A percentile compares a stretch with the other conserved stretches of the same genome.
phyloP scores from a whole-genome alignment of 2,797 vertebrate species.

The Selene dorsalis region DNA sequence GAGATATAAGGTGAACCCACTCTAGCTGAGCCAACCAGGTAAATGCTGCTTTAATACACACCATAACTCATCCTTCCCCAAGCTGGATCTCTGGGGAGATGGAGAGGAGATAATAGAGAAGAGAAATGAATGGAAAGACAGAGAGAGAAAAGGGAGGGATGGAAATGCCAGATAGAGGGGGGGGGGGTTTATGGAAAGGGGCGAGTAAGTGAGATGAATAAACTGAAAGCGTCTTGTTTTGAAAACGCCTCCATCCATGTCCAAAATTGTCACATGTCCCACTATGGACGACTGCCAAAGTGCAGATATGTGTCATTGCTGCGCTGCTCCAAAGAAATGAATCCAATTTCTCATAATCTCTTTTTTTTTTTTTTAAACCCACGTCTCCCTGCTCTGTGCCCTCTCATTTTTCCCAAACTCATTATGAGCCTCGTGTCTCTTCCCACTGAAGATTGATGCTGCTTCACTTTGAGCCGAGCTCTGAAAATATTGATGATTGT shows the following conservation, averaged over 20 bases:
- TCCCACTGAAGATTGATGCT: conserved; percentile 63
- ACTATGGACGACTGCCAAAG: conserved; percentile 54
- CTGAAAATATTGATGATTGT: conserved; percentile 43
- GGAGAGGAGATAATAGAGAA: conserved; percentile 70
- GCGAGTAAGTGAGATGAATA: conserved; percentile 53
- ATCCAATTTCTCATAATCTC: conserved; percentile 69
- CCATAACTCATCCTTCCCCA: conserved; percentile 73
- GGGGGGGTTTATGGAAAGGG: conserved; percentile 38
- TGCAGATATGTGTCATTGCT: conserved; percentile 55
- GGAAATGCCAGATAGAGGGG: conserved; percentile 5
- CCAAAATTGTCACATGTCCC: conserved; percentile 47
- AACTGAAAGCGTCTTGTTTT: conserved; percentile 62
- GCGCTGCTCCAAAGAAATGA: conserved; percentile 56
- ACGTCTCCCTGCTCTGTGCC: conserved; percentile 48
- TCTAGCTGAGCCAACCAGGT: conserved; percentile 73
- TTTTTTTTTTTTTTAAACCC: background rate
- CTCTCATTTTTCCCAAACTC: conserved; percentile 65
- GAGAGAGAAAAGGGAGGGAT: conserved; percentile 6
- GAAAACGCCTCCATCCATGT: conserved; percentile 66
- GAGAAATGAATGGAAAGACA: conserved; percentile 64
- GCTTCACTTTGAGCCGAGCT: conserved; percentile 35
- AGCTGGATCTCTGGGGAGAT: conserved; percentile 61
- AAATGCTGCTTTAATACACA: conserved; percentile 77
- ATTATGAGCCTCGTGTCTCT: conserved; percentile 56
- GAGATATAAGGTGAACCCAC: conserved; percentile 67